Evolutionary conservation across 2,113 vertebrate species (phyloP), one percentile per base, ranked within the genome.

Genomic region (Burhinus oedicnemus): DNA sequence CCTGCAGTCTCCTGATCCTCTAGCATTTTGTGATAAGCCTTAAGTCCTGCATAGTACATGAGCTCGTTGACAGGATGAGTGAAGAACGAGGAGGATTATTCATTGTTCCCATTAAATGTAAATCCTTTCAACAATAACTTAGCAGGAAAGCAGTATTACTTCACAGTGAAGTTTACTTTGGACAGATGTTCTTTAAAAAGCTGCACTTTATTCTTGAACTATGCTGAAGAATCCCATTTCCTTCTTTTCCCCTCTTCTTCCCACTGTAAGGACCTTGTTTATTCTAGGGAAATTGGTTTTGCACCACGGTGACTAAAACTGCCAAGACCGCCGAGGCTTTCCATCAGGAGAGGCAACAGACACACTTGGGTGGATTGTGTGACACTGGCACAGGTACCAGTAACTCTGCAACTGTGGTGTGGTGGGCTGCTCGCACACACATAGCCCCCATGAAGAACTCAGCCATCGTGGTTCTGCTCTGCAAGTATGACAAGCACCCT

Each of bases 121-220:
- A 96, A 93, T 93, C 57, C 62, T 91, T 82, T 79, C 70, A 95
- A 72, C 30, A 90, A 80, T 19, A 83, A 66, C 10, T 76, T 74
- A 88, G 19, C 15, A 80, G 85, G 84, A 88, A 89, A 79, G 27
- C 26, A 44, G 23, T 52, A 32, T 65, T 69, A 69, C 54, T 85
- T 91, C 40, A 87, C 44, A 72, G 13, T 8, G 30, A 96, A 87
- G 22, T 95, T 94, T 94, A 51, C 49, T 92, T 92, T 66, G 76
- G 72, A 79, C 26, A 90, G 22, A 58, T 21, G 9, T 69, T 20
- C 45, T 77, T 86, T 60, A 34, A 90, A 86, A 81, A 38, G 13
- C 11, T 66, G 11, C 16, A 51, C 19, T 69, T 84, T 26, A 36
- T 34, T 65, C 20, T 44, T 93, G 42, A 77, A 57, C 36, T 80